Base-by-base conservation (phyloP, 1,140 invertebrate species). In the Tetramorium parvispinum region DNA sequence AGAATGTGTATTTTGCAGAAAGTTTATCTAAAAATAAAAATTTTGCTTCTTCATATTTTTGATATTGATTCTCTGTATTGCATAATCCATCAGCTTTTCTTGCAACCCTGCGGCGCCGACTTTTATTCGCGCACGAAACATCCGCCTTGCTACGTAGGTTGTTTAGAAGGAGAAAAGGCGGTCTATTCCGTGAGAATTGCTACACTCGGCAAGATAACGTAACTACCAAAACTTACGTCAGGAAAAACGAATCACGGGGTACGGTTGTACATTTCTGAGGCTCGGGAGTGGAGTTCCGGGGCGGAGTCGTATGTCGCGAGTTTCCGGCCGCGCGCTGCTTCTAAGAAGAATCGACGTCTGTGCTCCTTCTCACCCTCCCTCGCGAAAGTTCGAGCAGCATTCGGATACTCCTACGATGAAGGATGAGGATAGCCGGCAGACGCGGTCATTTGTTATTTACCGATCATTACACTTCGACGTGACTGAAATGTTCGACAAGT, bases 361-460 rank as follows among this genome's bases (percentile, higher is more conserved):
- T 16, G 49, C 78, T 13, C 70, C 59, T 85, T 57, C 70, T 90
- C 73, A 87, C 13, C 51, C 59, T 85, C 61, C 81, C 53, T 40
- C 65, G 51, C 85, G 78, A 87, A 89, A 88, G 61, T 91, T 91
- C 27, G 27, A 73, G 32, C 70, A 78, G 79, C 89, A 32, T 83
- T 32, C 53, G 68, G 53, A 85, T 87, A 83, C 91, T 86, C 79
- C 75, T 73, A 57, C 87, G 89, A 92, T 92, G 91, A 93, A 86
- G 85, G 83, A 91, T 88, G 91, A 87, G 46, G 87, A 68, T 66
- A 57, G 61, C 53, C 59, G 43, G 53, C 76, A 78, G 85, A 68
- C 86, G 59, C 77, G 85, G 75, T 90, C 92, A 91, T 93, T 93
- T 87, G 91, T 93, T 93, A 93, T 92, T 93, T 93, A 93, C 88